phyloP scores from a whole-genome alignment of 2,113 vertebrate species.

The Ellobius talpinus region DNA sequence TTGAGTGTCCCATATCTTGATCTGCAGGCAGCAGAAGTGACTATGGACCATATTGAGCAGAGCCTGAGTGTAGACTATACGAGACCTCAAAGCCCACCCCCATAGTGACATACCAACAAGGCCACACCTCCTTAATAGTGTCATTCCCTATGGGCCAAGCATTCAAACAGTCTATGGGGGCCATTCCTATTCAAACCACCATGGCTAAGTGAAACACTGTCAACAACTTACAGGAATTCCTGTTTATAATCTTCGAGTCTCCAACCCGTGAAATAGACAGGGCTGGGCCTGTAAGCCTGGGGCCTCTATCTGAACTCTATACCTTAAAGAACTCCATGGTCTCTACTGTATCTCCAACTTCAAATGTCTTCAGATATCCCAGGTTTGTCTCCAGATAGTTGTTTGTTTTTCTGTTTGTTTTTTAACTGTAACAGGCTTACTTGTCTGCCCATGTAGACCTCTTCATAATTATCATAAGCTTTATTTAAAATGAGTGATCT shows the following conservation, averaged over 20 bases:
- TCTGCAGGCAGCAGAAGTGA: background rate
- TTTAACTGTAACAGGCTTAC: background rate
- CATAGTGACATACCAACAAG: background rate
- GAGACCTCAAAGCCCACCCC: background rate
- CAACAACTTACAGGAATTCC: background rate
- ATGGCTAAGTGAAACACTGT: too few relatives aligned
- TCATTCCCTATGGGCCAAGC: background rate
- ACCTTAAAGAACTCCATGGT: accelerated
- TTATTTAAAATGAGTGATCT: background rate
- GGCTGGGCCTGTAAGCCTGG: background rate
- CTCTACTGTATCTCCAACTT: accelerated
- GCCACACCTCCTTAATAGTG: background rate
- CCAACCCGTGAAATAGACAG: background rate
- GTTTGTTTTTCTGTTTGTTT: background rate
- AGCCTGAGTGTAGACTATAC: background rate
- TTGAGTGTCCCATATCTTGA: background rate
- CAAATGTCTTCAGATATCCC: background rate
- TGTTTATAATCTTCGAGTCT: background rate
- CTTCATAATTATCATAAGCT: background rate
- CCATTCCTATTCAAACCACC: too few relatives aligned
- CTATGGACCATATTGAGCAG: background rate
- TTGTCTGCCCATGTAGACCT: background rate
- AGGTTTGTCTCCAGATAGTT: background rate
- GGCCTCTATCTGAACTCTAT: background rate
- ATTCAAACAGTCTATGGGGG: background rate